Conservation (phyloP, 2,113 vertebrate species). For the Lutjanus erythropterus region DNA sequence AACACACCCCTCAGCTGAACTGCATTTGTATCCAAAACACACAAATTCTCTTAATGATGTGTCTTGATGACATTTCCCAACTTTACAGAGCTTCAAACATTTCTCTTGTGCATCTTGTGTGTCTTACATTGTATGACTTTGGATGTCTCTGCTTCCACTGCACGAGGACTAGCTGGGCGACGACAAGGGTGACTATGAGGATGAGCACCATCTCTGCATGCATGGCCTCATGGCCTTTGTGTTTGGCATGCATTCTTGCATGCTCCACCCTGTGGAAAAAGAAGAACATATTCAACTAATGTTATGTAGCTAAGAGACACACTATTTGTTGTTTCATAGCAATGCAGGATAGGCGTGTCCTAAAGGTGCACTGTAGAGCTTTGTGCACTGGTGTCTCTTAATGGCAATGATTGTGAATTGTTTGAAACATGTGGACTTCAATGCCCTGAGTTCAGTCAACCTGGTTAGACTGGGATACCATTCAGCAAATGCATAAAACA, state of each 20-base stretch:
- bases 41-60: background rate
- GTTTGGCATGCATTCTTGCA: constrained; percentile 97
- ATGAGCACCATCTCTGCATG: constrained; percentile 99
- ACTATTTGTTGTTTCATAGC: background rate
- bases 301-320: background rate
- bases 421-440: background rate
- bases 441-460: background rate
- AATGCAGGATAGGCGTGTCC: background rate
- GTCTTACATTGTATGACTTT: constrained; percentile 97
- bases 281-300: constrained; percentile 26
- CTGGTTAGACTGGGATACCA: too few species aligned
- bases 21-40: background rate
- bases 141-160: constrained; percentile 99
- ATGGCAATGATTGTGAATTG: constrained; percentile 2
- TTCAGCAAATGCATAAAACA: background rate
- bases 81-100: background rate
- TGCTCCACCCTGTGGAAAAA: constrained; percentile 92
- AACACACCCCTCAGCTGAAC: background rate
- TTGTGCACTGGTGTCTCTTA: background rate
- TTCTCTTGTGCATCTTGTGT: constrained; percentile 76
- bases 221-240: constrained; percentile 98
- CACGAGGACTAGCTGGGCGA: constrained; percentile 96
- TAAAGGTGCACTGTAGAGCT: background rate
- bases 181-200: constrained; percentile 95
- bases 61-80: background rate